Evolutionary conservation across 2,797 vertebrate species (phyloP).

Genomic region (Chrysolophus pictus): DNA sequence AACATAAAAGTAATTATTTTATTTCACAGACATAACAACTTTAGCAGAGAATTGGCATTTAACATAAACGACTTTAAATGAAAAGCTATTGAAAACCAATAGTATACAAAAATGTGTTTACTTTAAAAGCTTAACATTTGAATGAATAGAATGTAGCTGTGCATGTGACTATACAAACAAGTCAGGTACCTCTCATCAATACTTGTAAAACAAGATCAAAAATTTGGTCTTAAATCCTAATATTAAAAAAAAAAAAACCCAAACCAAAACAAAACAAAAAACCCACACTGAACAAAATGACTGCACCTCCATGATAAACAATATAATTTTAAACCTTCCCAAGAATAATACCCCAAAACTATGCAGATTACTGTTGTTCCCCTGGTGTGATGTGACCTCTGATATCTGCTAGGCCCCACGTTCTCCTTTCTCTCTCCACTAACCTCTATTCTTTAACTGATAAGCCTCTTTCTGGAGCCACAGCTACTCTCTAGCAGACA

Average conservation of each 20-base stretch:
- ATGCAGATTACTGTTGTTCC: neutral
- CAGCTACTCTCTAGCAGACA: neutral
- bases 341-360: neutral
- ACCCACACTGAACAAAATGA: neutral
- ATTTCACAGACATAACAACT: conserved; percentile 19
- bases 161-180: neutral
- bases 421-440: neutral
- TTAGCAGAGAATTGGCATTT: conserved; percentile 2
- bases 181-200: no score
- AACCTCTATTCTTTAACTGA: neutral
- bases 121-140: neutral
- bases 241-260: neutral
- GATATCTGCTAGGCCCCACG: neutral
- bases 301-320: neutral
- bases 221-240: neutral
- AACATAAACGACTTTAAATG: neutral
- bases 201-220: neutral
- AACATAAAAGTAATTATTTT: conserved; percentile 1
- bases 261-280: no score
- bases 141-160: neutral
- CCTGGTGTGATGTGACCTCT: neutral
- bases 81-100: neutral
- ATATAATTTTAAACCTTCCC: neutral
- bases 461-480: neutral
- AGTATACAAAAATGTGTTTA: fast-evolving